Evolutionary conservation across 2,113 vertebrate genomes (phyloP).

Genomic region (Nerophis ophidion): DNA sequence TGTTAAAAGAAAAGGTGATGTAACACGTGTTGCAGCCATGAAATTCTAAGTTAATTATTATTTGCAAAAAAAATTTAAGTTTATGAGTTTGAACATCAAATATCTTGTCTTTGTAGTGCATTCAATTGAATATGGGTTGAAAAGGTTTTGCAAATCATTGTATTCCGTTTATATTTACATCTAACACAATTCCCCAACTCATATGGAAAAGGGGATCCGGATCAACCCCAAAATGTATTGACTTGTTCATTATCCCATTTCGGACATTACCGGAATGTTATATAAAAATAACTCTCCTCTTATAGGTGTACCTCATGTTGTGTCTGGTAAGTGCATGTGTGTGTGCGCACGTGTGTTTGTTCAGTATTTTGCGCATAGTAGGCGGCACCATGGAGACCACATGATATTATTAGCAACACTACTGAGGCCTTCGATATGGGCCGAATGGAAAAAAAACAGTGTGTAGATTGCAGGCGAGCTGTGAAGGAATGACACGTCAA

Average conservation of each 20-base stretch:
- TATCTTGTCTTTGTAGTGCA: too few relatives aligned
- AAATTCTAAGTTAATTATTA: too few relatives aligned
- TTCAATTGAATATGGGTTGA: too few relatives aligned
- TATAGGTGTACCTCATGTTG: background rate
- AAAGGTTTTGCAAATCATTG: too few relatives aligned
- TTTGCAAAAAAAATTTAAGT: too few relatives aligned
- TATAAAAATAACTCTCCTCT: background rate
- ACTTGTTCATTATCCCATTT: background rate
- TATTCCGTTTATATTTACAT: too few relatives aligned
- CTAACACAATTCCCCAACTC: too few relatives aligned
- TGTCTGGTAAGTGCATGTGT: too few relatives aligned
- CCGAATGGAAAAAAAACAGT: conserved; percentile 38
- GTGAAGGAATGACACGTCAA: conserved; percentile 46
- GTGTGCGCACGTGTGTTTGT: background rate
- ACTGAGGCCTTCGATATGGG: conserved; percentile 27
- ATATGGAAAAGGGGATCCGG: too few relatives aligned
- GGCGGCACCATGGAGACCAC: conserved; percentile 22
- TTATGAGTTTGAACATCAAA: too few relatives aligned
- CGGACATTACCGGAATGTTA: background rate
- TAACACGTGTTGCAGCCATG: too few relatives aligned
- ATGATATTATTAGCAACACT: conserved; percentile 28
- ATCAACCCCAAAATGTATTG: background rate
- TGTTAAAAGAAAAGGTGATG: too few relatives aligned
- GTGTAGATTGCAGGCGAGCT: conserved; percentile 40
- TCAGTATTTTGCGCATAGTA: background rate